Conservation (phyloP, 23 tunicate genomes). For the Halocynthia roretzi region DNA sequence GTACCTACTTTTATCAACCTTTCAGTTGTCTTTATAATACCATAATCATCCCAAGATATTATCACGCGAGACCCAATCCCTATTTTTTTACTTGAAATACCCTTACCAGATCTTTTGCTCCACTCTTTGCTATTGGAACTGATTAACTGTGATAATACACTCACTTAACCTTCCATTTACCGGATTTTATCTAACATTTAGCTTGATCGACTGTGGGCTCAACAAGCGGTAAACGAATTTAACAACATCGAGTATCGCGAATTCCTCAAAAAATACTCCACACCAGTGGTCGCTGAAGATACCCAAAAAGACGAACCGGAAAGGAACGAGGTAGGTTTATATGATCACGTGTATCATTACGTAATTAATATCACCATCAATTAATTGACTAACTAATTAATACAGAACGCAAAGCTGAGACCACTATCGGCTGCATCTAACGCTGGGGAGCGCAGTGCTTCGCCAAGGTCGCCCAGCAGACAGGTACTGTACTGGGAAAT, state of each 20-base stretch:
- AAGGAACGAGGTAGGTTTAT: not conserved
- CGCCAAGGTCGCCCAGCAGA: not conserved
- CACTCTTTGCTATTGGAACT: no score
- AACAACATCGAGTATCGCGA: conserved; percentile 78
- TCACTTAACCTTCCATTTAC: no score
- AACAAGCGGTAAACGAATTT: conserved; percentile 65
- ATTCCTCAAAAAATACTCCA: conserved; percentile 46
- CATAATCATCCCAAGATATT: no score
- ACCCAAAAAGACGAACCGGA: not conserved
- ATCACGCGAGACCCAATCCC: no score
- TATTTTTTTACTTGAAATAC: no score
- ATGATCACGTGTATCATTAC: no score
- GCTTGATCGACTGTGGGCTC: conserved; percentile 73
- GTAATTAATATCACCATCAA: no score
- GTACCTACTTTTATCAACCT: no score
- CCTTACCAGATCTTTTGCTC: no score
- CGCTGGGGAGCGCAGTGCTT: not conserved
- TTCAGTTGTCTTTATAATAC: no score
- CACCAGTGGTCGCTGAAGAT: not conserved
- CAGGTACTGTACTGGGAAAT: not conserved
- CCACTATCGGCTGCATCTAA: conserved; percentile 2
- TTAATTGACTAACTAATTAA: no score
- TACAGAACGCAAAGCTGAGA: not conserved
- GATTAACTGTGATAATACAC: no score
- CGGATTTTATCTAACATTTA: conserved; percentile 4